Conservation (phyloP, 2,888 invertebrate species). For the Cloeon dipterum region DNA sequence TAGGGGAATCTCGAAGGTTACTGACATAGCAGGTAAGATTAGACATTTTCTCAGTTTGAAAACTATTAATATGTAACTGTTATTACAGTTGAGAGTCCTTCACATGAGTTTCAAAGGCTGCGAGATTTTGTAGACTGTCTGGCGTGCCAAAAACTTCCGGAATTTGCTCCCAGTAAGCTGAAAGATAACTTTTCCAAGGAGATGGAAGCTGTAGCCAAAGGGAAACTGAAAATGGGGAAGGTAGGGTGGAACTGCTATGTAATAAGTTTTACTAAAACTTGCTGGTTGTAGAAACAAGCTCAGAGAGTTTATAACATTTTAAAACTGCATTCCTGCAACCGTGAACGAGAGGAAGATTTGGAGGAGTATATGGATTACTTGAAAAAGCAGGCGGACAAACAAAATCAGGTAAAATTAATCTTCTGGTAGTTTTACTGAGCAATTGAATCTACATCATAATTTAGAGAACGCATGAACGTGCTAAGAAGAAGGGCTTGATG, state of each 20-base stretch:
- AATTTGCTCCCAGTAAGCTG: conserved; percentile 38
- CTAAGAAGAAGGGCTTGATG: not conserved
- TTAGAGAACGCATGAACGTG: not conserved
- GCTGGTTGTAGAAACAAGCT: conserved; percentile 34
- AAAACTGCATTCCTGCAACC: not conserved
- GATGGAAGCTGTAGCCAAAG: conserved; percentile 54
- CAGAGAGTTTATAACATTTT: conserved; percentile 10
- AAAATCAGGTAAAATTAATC: not conserved
- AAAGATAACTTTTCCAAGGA: conserved; percentile 46
- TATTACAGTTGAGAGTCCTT: conserved; percentile 79
- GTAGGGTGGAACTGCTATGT: conserved; percentile 13
- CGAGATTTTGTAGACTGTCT: conserved; percentile 73
- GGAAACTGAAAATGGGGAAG: conserved; percentile 39
- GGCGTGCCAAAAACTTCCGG: conserved; percentile 43
- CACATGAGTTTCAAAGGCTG: conserved; percentile 67
- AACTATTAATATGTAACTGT: conserved; percentile 6
- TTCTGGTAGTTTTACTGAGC: not conserved
- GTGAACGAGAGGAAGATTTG: not conserved
- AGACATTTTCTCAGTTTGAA: not conserved
- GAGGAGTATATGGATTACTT: not conserved
- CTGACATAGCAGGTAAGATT: conserved; percentile 43
- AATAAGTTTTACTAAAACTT: conserved; percentile 5
- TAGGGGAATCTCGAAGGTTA: conserved; percentile 24
- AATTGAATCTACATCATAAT: not conserved
- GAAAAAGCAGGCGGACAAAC: not conserved